phyloP scores from a whole-genome alignment of 1,140 invertebrate genomes.

The Schmidtea mediterranea region DNA sequence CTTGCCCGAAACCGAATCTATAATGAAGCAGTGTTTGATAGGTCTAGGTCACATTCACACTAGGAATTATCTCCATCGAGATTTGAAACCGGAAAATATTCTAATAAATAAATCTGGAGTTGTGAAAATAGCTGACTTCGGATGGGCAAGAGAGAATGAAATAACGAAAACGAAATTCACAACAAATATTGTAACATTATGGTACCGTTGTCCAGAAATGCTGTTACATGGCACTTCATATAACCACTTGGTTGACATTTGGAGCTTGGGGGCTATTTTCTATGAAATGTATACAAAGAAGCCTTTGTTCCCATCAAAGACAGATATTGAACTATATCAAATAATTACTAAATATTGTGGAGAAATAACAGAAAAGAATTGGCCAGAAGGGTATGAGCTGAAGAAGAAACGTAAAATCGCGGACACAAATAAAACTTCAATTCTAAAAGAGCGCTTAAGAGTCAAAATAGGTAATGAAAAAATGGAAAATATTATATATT shows the following conservation, averaged over 20 bases:
- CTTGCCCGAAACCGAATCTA: neutral
- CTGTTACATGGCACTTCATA: conserved; percentile 60
- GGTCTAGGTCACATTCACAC: neutral
- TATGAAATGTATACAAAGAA: conserved; percentile 86
- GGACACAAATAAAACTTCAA: too few species aligned
- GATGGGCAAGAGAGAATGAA: too few species aligned
- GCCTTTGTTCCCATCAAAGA: conserved; percentile 57
- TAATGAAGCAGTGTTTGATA: neutral
- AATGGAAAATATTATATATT: too few species aligned
- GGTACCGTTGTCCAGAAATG: conserved; percentile 93
- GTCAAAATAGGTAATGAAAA: too few species aligned
- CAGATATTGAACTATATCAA: conserved; percentile 65
- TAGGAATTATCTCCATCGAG: conserved; percentile 21
- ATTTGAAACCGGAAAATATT: conserved; percentile 96
- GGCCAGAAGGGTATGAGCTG: too few species aligned
- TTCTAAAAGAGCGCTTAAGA: too few species aligned
- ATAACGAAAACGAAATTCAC: too few species aligned
- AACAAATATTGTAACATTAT: conserved; percentile 74
- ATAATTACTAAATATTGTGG: too few species aligned
- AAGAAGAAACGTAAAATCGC: too few species aligned
- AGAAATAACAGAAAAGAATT: too few species aligned
- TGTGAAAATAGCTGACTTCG: too few species aligned
- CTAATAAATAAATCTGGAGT: too few species aligned
- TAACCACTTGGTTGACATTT: conserved; percentile 44
- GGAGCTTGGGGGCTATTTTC: conserved; percentile 87